Evolutionary conservation across 2,797 vertebrate species (phyloP).

Genomic region (Menidia menidia): DNA sequence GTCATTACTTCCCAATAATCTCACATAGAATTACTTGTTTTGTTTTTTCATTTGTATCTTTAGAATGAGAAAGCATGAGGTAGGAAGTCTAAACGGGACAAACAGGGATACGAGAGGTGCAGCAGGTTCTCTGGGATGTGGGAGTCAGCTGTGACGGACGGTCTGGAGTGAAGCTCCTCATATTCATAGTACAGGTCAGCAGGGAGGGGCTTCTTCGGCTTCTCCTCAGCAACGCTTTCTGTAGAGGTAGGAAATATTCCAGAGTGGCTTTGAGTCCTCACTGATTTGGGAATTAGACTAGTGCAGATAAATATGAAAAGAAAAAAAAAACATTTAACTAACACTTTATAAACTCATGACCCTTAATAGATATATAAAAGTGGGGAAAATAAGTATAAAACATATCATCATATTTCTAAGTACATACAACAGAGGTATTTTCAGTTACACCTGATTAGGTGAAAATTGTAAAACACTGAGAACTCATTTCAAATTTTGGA

Average conservation of each 20-base stretch:
- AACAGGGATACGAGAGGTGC: constrained; percentile 88
- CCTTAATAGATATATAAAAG: too few relatives aligned
- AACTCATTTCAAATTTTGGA: too few relatives aligned
- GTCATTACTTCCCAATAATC: neutral
- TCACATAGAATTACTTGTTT: neutral
- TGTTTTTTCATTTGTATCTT: neutral
- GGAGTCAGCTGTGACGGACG: constrained; percentile 80
- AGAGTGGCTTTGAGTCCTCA: neutral
- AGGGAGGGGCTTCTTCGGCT: constrained; percentile 53
- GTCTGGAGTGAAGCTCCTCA: constrained; percentile 81
- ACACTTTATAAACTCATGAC: too few relatives aligned
- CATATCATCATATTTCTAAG: too few relatives aligned
- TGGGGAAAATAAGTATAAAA: too few relatives aligned
- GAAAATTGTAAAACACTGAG: too few relatives aligned
- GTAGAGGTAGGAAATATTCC: neutral
- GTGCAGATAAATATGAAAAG: too few relatives aligned
- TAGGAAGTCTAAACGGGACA: neutral
- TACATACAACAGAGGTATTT: too few relatives aligned
- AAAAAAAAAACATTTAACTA: too few relatives aligned
- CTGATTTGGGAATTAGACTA: neutral
- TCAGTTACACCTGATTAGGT: too few relatives aligned
- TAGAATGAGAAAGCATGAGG: too few relatives aligned
- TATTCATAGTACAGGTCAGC: constrained; percentile 83
- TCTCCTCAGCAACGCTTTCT: constrained; percentile 11
- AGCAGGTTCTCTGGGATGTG: constrained; percentile 87